Base-by-base conservation (phyloP, 2,113 vertebrate species). In the Muntiacus muntjak region DNA sequence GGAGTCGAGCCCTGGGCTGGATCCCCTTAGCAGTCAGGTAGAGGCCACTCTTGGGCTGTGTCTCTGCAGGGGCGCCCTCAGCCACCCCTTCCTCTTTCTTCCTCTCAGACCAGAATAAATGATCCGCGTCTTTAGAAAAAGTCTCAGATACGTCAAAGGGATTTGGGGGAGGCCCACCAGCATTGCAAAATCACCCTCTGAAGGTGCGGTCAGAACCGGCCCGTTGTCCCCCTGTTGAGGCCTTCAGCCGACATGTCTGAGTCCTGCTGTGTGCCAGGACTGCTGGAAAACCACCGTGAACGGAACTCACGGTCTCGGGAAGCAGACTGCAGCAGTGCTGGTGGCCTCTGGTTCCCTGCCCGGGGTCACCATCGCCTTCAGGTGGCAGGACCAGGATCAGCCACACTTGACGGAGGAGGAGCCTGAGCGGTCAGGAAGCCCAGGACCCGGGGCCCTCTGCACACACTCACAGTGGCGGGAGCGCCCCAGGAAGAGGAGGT, bases 101-200 rank as follows among this genome's bases (percentile, higher is more conserved):
- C 16, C 45, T 62, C 50, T 91, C 52, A 40, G n/a, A n/a, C 87
- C 54, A 40, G 91, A 93, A 71, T 71, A 93, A 96, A 84, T n/a
- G 1, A 85, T 84, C 55, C 52, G 21, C 47, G 36, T 76, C 50
- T 60, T 96, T 89, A 93, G 81, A 16, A 62, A 52, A 95, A 92
- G 26, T 94, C 87, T 28, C 40, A 8, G 30, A 40, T 87, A 21
- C 13, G 40, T 83, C 83, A 17, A 76, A n/a, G 36, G 52, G 43
- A 82, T 43, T 33, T 87, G 19, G n/a, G 79, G n/a, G 45, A 60
- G 57, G 67, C 79, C 14, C 30, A 58, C 16, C 16, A 52, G 54
- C 57, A 45, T 30, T 92, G 30, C 19, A 54, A n/a, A 82, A 45
- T 50, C 19, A 45, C 16, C 30, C 15, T 64, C 40, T 25, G 52